Evolutionary conservation across 2,888 invertebrate species (phyloP).

Genomic region (Nomada hirtipes): DNA sequence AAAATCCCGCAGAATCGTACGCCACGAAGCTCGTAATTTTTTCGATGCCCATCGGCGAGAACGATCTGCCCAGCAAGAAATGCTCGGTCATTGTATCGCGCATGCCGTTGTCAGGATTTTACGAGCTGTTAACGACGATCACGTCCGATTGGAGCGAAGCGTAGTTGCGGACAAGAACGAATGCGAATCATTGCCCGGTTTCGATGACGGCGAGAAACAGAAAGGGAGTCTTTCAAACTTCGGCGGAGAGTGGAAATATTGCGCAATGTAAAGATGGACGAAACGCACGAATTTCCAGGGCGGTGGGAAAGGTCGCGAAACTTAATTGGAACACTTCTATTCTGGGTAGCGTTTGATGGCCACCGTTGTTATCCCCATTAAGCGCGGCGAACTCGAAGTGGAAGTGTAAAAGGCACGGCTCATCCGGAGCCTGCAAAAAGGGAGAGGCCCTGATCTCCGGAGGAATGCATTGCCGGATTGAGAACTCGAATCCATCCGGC

Average conservation of each 20-base stretch:
- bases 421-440: slow-evolving; percentile 48
- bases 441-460: slow-evolving; percentile 54
- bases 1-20: not conserved
- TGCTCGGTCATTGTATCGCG: slow-evolving; percentile 54
- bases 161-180: not conserved
- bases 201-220: not conserved
- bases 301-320: slow-evolving; percentile 27
- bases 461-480: slow-evolving; percentile 60
- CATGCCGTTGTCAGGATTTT: slow-evolving; percentile 42
- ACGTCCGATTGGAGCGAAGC: not conserved
- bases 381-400: slow-evolving; percentile 28
- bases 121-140: slow-evolving; percentile 54
- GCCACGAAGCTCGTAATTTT: slow-evolving; percentile 31
- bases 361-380: slow-evolving; percentile 49
- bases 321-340: slow-evolving; percentile 46
- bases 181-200: no score
- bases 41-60: slow-evolving; percentile 21
- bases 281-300: slow-evolving; percentile 26
- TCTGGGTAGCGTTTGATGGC: slow-evolving; percentile 37
- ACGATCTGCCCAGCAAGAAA: slow-evolving; percentile 29
- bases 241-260: not conserved
- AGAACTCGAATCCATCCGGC: slow-evolving; percentile 58
- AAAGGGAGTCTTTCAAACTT: not conserved
- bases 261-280: not conserved
- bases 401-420: slow-evolving; percentile 54